Evolutionary conservation across 92 coral and sea anemone species (phyloP).

Genomic region (Palythoa heliodiscus): DNA sequence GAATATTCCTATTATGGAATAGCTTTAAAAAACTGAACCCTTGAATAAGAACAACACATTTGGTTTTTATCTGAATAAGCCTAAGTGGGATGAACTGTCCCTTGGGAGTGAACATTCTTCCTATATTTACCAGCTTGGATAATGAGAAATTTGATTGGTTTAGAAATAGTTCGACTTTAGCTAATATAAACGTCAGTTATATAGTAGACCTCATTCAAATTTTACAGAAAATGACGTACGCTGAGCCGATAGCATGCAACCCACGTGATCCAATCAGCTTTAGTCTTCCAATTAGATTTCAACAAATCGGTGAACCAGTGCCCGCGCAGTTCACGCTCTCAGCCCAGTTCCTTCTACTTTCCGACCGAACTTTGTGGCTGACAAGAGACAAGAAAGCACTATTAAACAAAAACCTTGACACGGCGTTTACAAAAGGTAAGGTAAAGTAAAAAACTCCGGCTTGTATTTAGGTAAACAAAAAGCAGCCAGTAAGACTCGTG

Average conservation of each 20-base stretch:
- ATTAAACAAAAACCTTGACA: conserved; percentile 64
- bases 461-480: background rate
- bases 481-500: background rate
- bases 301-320: conserved; percentile 97
- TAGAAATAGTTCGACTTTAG: too few relatives aligned
- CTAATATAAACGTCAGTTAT: too few relatives aligned
- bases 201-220: background rate
- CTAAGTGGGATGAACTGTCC: too few relatives aligned
- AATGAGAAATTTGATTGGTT: too few relatives aligned
- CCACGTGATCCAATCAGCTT: conserved; percentile 89
- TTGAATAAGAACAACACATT: too few relatives aligned
- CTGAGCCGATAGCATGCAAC: conserved; percentile 80
- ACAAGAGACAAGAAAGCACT: conserved; percentile 44
- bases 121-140: too few relatives aligned
- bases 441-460: background rate
- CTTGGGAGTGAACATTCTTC: too few relatives aligned
- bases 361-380: conserved; percentile 77
- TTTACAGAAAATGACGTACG: conserved; percentile 69
- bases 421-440: conserved; percentile 88
- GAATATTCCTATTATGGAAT: too few relatives aligned
- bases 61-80: too few relatives aligned
- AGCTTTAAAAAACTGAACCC: too few relatives aligned
- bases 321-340: conserved; percentile 89
- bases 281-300: conserved; percentile 96
- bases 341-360: conserved; percentile 81